Conservation (phyloP, 2,797 vertebrate species). For the Cynodonichthys magdalenae region DNA sequence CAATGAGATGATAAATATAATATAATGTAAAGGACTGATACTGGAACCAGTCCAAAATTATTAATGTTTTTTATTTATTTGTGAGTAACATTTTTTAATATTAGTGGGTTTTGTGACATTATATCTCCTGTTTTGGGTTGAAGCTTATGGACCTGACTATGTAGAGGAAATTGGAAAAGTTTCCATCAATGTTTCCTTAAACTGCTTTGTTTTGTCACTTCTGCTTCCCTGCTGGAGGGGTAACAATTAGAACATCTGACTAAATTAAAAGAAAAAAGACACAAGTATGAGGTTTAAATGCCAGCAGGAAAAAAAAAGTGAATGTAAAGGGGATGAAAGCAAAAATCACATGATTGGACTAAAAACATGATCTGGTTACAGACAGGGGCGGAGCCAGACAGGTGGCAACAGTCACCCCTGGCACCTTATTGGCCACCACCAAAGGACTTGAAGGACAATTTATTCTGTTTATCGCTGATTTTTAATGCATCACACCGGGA, state of each 20-base stretch:
- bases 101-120: no score
- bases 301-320: constrained; percentile 13
- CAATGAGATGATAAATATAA: no score
- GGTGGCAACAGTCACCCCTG: no score
- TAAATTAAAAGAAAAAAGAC: background rate
- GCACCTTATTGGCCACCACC: no score
- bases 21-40: no score
- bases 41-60: no score
- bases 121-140: constrained; percentile 23
- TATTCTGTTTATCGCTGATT: no score
- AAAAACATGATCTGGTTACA: constrained; percentile 2
- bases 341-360: constrained; percentile 6
- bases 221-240: background rate
- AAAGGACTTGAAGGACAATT: no score
- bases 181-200: constrained; percentile 33
- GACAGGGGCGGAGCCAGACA: no score
- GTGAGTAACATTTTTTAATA: no score
- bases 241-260: constrained; percentile 2
- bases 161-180: constrained; percentile 52
- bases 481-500: no score
- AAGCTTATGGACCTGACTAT: constrained; percentile 39
- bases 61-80: no score
- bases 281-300: background rate
- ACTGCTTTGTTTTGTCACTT: constrained; percentile 1
- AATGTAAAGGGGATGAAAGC: background rate